Conservation (phyloP, 2,888 invertebrate species). For the Pterostichus madidus region DNA sequence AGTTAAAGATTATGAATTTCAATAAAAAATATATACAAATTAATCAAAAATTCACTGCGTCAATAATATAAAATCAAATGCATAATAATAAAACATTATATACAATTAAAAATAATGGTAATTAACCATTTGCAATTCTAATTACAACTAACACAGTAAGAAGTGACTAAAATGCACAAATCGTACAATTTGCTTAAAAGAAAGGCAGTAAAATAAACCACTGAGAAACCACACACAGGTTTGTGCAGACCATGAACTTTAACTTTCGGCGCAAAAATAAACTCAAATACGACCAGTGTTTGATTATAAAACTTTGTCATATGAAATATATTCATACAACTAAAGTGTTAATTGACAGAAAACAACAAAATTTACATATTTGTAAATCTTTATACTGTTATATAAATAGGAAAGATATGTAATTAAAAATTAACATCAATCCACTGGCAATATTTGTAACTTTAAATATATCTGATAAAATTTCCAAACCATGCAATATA, state of each 20-base stretch:
- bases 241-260: slow-evolving; percentile 47
- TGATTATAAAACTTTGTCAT: slow-evolving; percentile 20
- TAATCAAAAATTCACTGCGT: slow-evolving; percentile 38
- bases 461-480: slow-evolving; percentile 16
- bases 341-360: not conserved
- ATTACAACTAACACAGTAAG: slow-evolving; percentile 61
- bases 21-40: slow-evolving; percentile 61
- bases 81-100: slow-evolving; percentile 63
- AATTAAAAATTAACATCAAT: slow-evolving; percentile 22
- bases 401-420: slow-evolving; percentile 43
- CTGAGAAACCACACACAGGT: slow-evolving; percentile 37
- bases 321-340: slow-evolving; percentile 13
- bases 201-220: slow-evolving; percentile 63
- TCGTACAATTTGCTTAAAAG: slow-evolving; percentile 59
- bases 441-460: slow-evolving; percentile 39
- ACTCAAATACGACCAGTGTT: slow-evolving; percentile 35
- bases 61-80: slow-evolving; percentile 62
- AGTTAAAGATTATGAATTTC: slow-evolving; percentile 33
- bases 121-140: slow-evolving; percentile 42
- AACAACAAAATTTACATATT: slow-evolving; percentile 22
- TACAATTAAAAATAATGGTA: slow-evolving; percentile 63
- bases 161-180: slow-evolving; percentile 66
- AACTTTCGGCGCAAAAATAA: not conserved
- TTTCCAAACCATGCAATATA: slow-evolving; percentile 39
- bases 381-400: slow-evolving; percentile 30